A percentile compares a stretch with the other conserved stretches of the same genome.
phyloP scores from a whole-genome alignment of 2,888 invertebrate genomes.

The Pollenia amentaria region DNA sequence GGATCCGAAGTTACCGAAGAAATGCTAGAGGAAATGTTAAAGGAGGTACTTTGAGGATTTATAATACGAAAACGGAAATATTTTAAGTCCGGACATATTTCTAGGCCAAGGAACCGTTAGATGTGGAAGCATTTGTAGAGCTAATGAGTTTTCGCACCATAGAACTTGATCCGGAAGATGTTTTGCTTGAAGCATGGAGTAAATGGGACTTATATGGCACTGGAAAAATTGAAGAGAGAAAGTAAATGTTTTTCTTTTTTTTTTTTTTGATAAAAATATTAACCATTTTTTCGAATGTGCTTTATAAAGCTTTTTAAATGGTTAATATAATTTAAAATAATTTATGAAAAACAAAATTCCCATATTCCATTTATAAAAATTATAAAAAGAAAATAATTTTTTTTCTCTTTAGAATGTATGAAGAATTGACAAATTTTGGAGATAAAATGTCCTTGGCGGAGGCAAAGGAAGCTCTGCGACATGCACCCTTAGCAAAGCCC shows the following conservation, averaged over 20 bases:
- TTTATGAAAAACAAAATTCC: too few relatives aligned
- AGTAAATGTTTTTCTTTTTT: slow-evolving; percentile 84
- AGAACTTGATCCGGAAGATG: slow-evolving; percentile 88
- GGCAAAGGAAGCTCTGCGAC: slow-evolving; percentile 87
- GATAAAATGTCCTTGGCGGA: slow-evolving; percentile 88
- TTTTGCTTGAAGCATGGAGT: slow-evolving; percentile 87
- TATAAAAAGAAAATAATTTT: background rate
- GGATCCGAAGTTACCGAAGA: slow-evolving; percentile 87
- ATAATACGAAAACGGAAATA: background rate
- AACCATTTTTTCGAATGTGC: too few relatives aligned
- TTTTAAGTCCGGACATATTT: slow-evolving; percentile 17
- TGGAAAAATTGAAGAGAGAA: slow-evolving; percentile 87
- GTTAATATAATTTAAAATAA: too few relatives aligned
- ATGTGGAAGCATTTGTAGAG: slow-evolving; percentile 88
- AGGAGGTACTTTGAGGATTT: slow-evolving; percentile 85
- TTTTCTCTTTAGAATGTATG: slow-evolving; percentile 85
- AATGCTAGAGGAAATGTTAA: slow-evolving; percentile 87
- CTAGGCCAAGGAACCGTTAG: slow-evolving; percentile 86
- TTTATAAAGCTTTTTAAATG: too few relatives aligned
- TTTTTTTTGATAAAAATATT: background rate
- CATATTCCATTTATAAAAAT: background rate
- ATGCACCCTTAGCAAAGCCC: slow-evolving; percentile 87
- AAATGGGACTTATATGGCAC: slow-evolving; percentile 88
- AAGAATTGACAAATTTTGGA: slow-evolving; percentile 88
- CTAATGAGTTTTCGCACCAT: slow-evolving; percentile 87